Evolutionary conservation across 2,888 invertebrate genomes (phyloP).

Genomic region (Papilio elwesi): DNA sequence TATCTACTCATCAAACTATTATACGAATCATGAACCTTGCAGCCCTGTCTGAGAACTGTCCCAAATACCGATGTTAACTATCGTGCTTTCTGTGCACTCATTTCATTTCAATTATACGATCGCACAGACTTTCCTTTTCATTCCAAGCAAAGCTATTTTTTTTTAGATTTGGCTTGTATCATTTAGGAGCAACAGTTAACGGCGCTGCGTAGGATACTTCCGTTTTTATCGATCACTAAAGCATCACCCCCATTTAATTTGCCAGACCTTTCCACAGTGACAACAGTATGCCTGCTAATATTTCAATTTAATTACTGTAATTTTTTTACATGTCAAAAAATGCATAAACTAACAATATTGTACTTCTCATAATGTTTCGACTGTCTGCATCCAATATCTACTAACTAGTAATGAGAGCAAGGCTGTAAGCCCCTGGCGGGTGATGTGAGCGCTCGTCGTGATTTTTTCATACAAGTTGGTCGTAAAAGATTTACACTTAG

Average conservation of each 20-base stretch:
- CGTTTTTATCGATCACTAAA: constrained; percentile 39
- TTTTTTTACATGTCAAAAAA: constrained; percentile 33
- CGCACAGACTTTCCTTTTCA: constrained; percentile 4
- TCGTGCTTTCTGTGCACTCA: neutral
- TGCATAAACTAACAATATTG: constrained; percentile 76
- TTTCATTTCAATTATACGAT: constrained; percentile 2
- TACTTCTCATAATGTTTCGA: constrained; percentile 75
- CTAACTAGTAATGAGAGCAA: constrained; percentile 38
- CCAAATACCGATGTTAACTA: neutral
- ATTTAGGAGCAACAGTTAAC: constrained; percentile 8
- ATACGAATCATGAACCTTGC: too few relatives aligned
- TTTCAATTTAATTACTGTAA: constrained; percentile 31
- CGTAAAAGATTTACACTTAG: too few relatives aligned
- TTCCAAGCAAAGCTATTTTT: constrained; percentile 10
- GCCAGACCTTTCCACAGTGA: constrained; percentile 41
- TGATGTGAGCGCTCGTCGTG: too few relatives aligned
- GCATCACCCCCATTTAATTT: constrained; percentile 39
- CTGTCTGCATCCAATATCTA: constrained; percentile 48
- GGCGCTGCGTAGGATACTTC: constrained; percentile 32
- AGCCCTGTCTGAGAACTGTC: too few relatives aligned
- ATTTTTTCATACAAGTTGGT: too few relatives aligned
- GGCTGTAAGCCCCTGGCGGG: neutral
- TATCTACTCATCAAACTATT: too few relatives aligned
- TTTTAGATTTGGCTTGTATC: constrained; percentile 5
- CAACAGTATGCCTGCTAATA: constrained; percentile 40